phyloP scores from a whole-genome alignment of 2,113 vertebrate species.

The Synchiropus splendidus region DNA sequence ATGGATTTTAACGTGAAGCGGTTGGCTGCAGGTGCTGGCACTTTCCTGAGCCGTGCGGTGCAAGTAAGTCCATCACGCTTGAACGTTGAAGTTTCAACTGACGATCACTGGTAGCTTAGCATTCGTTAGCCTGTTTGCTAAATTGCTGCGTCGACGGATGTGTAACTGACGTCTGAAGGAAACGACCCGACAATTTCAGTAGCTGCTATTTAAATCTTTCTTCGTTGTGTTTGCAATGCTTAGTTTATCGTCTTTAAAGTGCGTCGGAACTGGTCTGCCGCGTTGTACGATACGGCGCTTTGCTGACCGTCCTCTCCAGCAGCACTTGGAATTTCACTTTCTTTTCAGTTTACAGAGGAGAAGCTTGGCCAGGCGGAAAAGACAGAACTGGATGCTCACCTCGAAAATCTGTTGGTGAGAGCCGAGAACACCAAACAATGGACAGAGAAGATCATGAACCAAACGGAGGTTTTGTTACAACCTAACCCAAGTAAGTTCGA shows the following conservation, averaged over 20 bases:
- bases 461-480: conserved; percentile 92
- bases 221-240: too few relatives aligned
- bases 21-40: conserved; percentile 88
- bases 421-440: conserved; percentile 93
- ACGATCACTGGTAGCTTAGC: conserved; percentile 31
- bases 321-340: background rate
- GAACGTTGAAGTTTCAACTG: background rate
- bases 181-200: too few relatives aligned
- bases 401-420: conserved; percentile 90
- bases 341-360: conserved; percentile 90
- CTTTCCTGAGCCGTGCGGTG: conserved; percentile 88
- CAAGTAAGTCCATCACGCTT: conserved; percentile 69
- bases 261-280: too few relatives aligned
- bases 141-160: background rate
- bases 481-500: conserved; percentile 90
- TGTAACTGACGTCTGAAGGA: too few relatives aligned
- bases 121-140: conserved; percentile 14
- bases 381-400: conserved; percentile 94
- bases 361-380: conserved; percentile 96
- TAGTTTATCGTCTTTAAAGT: too few relatives aligned
- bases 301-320: too few relatives aligned
- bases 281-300: background rate
- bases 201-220: too few relatives aligned
- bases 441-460: conserved; percentile 95
- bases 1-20: conserved; percentile 96